Base-by-base conservation (phyloP, 2,113 vertebrate genomes). In the Cottus gobio region DNA sequence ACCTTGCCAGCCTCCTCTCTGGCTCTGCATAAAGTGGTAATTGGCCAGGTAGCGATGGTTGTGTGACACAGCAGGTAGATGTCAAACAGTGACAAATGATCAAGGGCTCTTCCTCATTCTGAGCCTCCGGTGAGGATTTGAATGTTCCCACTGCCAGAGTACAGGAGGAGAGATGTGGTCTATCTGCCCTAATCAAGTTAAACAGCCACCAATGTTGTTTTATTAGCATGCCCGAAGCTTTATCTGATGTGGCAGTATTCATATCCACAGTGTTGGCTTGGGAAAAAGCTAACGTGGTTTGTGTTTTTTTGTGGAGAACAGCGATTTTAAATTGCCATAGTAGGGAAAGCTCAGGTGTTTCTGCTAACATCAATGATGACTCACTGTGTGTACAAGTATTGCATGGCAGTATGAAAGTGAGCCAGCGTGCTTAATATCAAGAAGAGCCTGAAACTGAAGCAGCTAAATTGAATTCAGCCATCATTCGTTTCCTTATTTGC, bases 41-140 rank as follows among this genome's bases (percentile, higher is more conserved):
- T 89, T 87, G 86, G 85, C 46, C 70, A 67, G 79, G 81, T 69
- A 63, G 78, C 81, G 80, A 84, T 74, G 77, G 85, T 85, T 90
- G 86, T 71, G 86, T 71, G 86, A 77, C 83, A 80, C 83, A 82
- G 76, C 75, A 85, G 77, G 84, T 72, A 7, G 78, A 80, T 85
- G 80, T 84, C 80, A 88, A 67, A 56, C 77, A 71, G 71, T 71
- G 79, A 86, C 52, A 82, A 84, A 87, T 75, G 72, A 77, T 79
- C 37, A 70, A 20, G 75, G 42, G 57, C 72, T 76, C 28, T 31
- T 13, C 46, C 22, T 70, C 39, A 37, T 39, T 20, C 24, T 7
- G 30, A 71, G 39, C 13, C 62, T 18, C 22, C 0, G 1, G 22
- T 34, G 39, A 31, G 44, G 48, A 67, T 81, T 71, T 71, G 12